These are phyloP conservation scores for Huso huso DNA, from an alignment of 2,797 vertebrate species.

Conservation along the genomic window DNA sequence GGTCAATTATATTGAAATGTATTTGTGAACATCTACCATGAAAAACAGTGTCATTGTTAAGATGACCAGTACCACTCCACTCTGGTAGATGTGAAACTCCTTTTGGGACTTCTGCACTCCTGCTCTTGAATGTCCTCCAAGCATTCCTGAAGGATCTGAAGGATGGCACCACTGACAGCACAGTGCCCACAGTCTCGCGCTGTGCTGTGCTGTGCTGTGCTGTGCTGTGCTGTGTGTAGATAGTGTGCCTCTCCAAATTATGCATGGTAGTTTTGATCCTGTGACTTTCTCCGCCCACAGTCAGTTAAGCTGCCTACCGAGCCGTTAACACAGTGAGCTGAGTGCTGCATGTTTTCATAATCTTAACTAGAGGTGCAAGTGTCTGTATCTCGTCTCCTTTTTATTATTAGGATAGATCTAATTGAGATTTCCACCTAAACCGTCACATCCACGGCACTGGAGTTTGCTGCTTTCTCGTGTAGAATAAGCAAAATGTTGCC, in stretches of 20 bases:
- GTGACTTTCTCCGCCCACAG: background rate
- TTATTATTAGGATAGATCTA: too few species aligned
- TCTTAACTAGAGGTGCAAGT: background rate
- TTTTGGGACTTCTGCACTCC: too few species aligned
- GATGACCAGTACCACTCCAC: too few species aligned
- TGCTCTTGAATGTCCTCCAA: too few species aligned
- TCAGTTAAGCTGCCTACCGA: background rate
- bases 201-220: background rate
- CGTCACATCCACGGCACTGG: too few species aligned
- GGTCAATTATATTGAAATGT: too few species aligned
- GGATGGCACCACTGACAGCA: background rate
- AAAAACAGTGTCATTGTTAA: too few species aligned
- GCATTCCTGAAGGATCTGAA: background rate
- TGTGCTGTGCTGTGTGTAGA: background rate
- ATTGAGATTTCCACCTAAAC: too few species aligned
- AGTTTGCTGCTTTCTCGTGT: too few species aligned
- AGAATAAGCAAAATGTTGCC: too few species aligned
- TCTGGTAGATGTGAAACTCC: too few species aligned
- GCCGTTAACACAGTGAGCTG: background rate
- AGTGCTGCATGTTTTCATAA: background rate
- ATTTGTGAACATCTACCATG: too few species aligned
- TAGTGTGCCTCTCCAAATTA: background rate
- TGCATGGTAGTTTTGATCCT: background rate
- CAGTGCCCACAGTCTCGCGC: background rate
- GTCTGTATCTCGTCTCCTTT: background rate